These are phyloP conservation scores for Sorex maritimensis DNA, from an alignment of 2,797 vertebrate species.

Conservation along the genomic window DNA sequence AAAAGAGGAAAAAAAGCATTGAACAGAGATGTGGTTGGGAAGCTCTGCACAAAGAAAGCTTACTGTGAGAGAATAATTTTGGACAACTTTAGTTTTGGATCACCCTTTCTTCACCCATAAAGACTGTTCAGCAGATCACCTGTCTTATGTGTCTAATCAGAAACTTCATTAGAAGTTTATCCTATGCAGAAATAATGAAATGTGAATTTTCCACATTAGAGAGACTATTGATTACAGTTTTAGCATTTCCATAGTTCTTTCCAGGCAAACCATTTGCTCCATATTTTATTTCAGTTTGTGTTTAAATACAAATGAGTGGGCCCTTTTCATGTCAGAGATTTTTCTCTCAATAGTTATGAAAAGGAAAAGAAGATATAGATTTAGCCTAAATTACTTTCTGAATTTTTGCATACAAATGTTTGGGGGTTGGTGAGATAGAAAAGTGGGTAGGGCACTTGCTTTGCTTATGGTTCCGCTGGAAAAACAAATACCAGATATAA, in stretches of 20 bases:
- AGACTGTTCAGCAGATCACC: neutral
- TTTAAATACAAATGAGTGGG: neutral
- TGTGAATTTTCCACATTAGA: neutral
- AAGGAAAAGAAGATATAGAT: neutral
- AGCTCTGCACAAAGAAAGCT: neutral
- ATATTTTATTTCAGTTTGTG: neutral
- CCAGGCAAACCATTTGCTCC: neutral
- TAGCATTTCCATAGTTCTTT: neutral
- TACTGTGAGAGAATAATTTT: neutral
- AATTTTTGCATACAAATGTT: neutral
- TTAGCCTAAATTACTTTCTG: neutral
- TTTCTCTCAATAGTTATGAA: neutral
- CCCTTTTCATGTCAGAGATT: neutral
- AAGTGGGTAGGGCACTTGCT: no score
- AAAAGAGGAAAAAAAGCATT: neutral
- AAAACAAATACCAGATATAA: neutral
- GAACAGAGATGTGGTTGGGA: neutral
- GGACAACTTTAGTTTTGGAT: neutral
- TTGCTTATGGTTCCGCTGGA: no score
- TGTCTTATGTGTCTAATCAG: neutral
- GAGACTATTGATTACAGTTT: neutral
- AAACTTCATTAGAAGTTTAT: slow-evolving; percentile 8
- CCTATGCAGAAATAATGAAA: neutral
- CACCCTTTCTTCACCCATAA: neutral
- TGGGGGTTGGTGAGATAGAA: no score